These are phyloP conservation scores for Protophormia terraenovae DNA, from an alignment of 2,888 invertebrate species.

Conservation along the genomic window DNA sequence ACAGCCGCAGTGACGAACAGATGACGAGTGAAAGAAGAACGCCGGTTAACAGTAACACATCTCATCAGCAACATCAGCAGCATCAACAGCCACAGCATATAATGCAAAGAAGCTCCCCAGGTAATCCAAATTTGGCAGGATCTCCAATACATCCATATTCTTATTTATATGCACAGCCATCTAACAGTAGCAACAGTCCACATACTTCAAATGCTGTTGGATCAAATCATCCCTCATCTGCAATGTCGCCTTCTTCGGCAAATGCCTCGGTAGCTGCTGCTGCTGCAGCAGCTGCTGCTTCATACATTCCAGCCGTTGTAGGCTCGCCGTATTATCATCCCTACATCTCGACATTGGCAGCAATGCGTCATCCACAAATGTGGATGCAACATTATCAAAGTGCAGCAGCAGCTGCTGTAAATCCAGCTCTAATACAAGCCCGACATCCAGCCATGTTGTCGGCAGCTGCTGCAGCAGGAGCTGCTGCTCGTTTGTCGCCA, in stretches of 20 bases:
- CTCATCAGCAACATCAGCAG: slow-evolving; percentile 73
- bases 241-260: slow-evolving; percentile 70
- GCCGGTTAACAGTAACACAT: slow-evolving; percentile 60
- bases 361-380: slow-evolving; percentile 81
- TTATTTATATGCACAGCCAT: slow-evolving; percentile 77
- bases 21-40: slow-evolving; percentile 59
- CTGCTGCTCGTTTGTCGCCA: slow-evolving; percentile 81
- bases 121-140: slow-evolving; percentile 67
- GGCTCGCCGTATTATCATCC: slow-evolving; percentile 79
- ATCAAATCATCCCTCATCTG: slow-evolving; percentile 68
- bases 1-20: slow-evolving; percentile 67
- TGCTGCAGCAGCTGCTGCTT: slow-evolving; percentile 78
- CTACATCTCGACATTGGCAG: slow-evolving; percentile 80
- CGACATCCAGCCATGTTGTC: slow-evolving; percentile 70
- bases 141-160: slow-evolving; percentile 78
- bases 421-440: slow-evolving; percentile 68
- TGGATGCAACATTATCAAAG: slow-evolving; percentile 83
- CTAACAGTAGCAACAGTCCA: slow-evolving; percentile 74
- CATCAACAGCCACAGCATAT: slow-evolving; percentile 71
- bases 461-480: slow-evolving; percentile 75
- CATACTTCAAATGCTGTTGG: slow-evolving; percentile 71
- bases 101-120: slow-evolving; percentile 76
- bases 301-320: slow-evolving; percentile 80
- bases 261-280: slow-evolving; percentile 73
- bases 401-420: slow-evolving; percentile 76